phyloP scores from a whole-genome alignment of 2,888 invertebrate genomes.

The Schrankia costaestrigalis region DNA sequence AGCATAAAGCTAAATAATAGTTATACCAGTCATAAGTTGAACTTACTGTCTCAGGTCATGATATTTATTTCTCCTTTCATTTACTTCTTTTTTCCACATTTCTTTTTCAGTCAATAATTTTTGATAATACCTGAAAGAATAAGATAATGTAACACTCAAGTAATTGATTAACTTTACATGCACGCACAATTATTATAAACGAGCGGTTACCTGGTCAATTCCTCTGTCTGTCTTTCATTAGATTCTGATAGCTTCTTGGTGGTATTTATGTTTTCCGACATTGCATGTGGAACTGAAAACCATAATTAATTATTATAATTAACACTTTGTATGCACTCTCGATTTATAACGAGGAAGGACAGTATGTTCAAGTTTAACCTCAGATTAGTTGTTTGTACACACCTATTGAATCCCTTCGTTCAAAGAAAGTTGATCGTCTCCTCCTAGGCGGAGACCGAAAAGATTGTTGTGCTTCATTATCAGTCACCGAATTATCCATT shows the following conservation, averaged over 20 bases:
- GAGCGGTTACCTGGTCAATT: slow-evolving; percentile 47
- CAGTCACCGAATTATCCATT: slow-evolving; percentile 59
- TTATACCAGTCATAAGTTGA: background rate
- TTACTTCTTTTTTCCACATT: slow-evolving; percentile 69
- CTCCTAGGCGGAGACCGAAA: slow-evolving; percentile 65
- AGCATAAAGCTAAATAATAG: no score
- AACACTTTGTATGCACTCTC: background rate
- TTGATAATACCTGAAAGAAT: slow-evolving; percentile 50
- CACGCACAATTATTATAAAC: no score
- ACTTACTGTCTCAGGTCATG: slow-evolving; percentile 67
- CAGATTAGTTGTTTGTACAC: slow-evolving; percentile 4
- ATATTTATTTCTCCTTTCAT: slow-evolving; percentile 58
- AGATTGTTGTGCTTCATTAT: slow-evolving; percentile 49
- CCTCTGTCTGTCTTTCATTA: slow-evolving; percentile 38
- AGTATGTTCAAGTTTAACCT: no score
- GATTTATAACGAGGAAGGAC: no score
- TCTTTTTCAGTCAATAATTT: slow-evolving; percentile 61
- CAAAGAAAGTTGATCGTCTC: slow-evolving; percentile 70
- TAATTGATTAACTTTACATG: no score
- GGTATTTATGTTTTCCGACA: slow-evolving; percentile 39
- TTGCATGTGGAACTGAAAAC: slow-evolving; percentile 53
- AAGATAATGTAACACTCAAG: background rate
- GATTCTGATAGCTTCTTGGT: slow-evolving; percentile 30
- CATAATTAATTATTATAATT: background rate
- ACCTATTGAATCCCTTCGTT: slow-evolving; percentile 67